Conservation (phyloP, 2,888 invertebrate genomes). For the Rotaria magnacalcarata region DNA sequence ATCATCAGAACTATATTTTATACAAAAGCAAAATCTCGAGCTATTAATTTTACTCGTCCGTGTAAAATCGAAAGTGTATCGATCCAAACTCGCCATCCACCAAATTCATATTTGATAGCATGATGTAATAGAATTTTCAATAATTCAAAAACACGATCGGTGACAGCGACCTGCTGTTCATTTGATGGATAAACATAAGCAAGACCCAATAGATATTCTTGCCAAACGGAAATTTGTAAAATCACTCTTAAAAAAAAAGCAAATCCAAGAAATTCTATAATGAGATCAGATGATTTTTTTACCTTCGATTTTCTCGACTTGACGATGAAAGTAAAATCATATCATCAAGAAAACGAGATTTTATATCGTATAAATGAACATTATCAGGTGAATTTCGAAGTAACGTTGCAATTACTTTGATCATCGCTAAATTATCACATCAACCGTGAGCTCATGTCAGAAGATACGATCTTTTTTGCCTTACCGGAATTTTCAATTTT, state of each 20-base stretch:
- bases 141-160: constrained; percentile 93
- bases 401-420: constrained; percentile 94
- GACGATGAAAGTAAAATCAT: constrained; percentile 96
- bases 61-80: constrained; percentile 98
- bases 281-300: not conserved
- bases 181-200: constrained; percentile 94
- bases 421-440: constrained; percentile 70
- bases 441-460: no score
- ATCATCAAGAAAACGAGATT: constrained; percentile 90
- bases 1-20: not conserved
- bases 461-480: not conserved
- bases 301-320: constrained; percentile 83
- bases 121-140: constrained; percentile 96
- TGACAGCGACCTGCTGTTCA: constrained; percentile 80
- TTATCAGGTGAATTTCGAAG: constrained; percentile 64
- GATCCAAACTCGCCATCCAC: constrained; percentile 99
- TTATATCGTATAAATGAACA: constrained; percentile 57
- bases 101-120: constrained; percentile 96
- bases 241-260: constrained; percentile 66
- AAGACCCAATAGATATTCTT: constrained; percentile 89
- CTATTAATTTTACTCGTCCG: constrained; percentile 72
- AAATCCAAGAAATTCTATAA: no score
- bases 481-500: constrained; percentile 32
- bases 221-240: constrained; percentile 98
- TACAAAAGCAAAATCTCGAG: not conserved